These are phyloP conservation scores for Salvator merianae DNA, from an alignment of 2,113 vertebrate species.

Conservation along the genomic window DNA sequence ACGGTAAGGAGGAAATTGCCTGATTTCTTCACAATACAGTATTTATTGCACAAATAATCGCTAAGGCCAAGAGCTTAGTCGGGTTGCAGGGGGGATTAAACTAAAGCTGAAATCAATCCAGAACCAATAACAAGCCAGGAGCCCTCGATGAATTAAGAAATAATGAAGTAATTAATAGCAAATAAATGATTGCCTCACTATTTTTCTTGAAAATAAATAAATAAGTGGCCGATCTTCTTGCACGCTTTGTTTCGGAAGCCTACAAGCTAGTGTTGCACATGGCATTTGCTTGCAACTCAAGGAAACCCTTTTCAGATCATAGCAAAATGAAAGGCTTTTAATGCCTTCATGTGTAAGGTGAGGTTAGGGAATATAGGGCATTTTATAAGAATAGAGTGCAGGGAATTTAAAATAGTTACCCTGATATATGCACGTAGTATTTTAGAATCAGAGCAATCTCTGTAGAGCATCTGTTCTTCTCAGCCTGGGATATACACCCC, in stretches of 20 bases:
- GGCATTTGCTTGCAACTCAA: not conserved
- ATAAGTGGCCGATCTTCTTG: not conserved
- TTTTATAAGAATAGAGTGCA: not conserved
- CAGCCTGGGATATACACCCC: not conserved
- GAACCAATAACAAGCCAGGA: slow-evolving; percentile 17
- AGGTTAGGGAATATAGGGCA: no score
- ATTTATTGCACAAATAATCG: slow-evolving; percentile 19
- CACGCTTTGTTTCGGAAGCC: no score
- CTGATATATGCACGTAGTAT: not conserved
- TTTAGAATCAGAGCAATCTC: not conserved
- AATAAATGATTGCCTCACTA: not conserved
- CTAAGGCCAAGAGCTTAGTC: slow-evolving; percentile 11
- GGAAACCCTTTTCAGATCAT: not conserved
- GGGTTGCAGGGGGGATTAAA: slow-evolving; percentile 16
- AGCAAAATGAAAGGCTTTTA: not conserved
- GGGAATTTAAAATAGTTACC: not conserved
- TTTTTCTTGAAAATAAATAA: not conserved
- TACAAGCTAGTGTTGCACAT: not conserved
- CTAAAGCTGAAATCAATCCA: slow-evolving; percentile 29
- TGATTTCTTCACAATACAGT: not conserved
- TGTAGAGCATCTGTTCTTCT: not conserved
- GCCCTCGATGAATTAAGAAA: slow-evolving; percentile 14
- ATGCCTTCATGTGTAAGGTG: no score
- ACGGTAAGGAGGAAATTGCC: not conserved
- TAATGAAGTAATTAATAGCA: not conserved